These are phyloP conservation scores for Chaetorhynchus papuensis DNA, from an alignment of 2,113 vertebrate genomes.

Conservation along the genomic window DNA sequence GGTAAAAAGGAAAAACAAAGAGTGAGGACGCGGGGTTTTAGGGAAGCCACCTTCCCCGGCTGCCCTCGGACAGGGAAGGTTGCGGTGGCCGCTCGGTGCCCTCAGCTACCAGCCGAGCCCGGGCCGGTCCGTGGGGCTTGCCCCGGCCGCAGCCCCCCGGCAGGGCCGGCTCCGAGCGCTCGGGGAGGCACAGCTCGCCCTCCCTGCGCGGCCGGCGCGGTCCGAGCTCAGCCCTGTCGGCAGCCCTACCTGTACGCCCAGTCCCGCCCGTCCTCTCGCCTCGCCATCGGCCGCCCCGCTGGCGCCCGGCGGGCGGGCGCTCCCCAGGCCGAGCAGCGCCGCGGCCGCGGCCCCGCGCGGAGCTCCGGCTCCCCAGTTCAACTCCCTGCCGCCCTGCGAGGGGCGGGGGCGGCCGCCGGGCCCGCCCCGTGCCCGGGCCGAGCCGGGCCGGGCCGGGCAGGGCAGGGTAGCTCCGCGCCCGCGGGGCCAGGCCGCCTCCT, in stretches of 20 bases:
- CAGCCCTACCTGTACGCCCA: constrained; percentile 45
- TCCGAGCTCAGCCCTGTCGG: not conserved
- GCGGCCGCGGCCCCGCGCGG: not conserved
- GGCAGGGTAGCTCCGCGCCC: not conserved
- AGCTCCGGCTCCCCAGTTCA: not conserved
- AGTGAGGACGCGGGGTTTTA: not conserved
- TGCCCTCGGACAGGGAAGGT: not conserved
- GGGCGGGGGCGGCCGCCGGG: not conserved
- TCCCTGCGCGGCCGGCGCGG: not conserved
- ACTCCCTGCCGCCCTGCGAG: not conserved
- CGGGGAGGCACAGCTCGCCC: not conserved
- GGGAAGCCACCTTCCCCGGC: not conserved
- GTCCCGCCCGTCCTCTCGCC: constrained; percentile 12
- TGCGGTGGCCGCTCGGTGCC: not conserved
- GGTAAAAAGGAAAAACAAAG: not conserved
- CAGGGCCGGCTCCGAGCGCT: not conserved
- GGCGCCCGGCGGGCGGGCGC: not conserved
- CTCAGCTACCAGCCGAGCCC: not conserved
- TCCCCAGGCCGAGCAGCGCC: not conserved
- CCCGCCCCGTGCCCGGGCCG: not conserved
- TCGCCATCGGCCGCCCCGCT: not conserved
- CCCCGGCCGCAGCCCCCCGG: not conserved
- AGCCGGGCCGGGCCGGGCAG: too few relatives aligned
- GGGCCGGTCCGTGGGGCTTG: not conserved
- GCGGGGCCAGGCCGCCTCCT: too few relatives aligned